These are phyloP conservation scores for Camponotus floridanus DNA, from an alignment of 1,140 invertebrate species.

Conservation along the genomic window DNA sequence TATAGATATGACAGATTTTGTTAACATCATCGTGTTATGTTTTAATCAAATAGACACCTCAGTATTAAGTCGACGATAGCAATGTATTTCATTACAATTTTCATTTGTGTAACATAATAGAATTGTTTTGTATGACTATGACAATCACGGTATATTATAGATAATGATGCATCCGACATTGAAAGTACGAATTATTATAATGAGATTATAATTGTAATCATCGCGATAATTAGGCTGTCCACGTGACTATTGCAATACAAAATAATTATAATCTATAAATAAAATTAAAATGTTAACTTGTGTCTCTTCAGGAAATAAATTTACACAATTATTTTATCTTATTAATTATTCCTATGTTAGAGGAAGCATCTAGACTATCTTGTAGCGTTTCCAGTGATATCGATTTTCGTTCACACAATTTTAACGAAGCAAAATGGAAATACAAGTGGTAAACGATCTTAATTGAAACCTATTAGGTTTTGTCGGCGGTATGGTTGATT, in stretches of 20 bases:
- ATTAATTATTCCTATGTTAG: not conserved
- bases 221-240: not conserved
- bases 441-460: constrained; percentile 55
- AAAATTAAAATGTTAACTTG: constrained; percentile 15
- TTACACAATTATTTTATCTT: not conserved
- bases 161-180: constrained; percentile 29
- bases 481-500: constrained; percentile 45
- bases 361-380: not conserved
- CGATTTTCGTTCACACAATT: constrained; percentile 71
- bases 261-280: not conserved
- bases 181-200: constrained; percentile 30
- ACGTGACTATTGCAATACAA: not conserved
- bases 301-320: constrained; percentile 26
- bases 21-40: constrained; percentile 10
- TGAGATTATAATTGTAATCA: constrained; percentile 32
- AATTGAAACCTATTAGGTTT: constrained; percentile 73
- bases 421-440: constrained; percentile 52
- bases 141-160: constrained; percentile 27
- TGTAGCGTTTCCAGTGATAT: constrained; percentile 16
- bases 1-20: not conserved
- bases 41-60: constrained; percentile 33
- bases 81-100: constrained; percentile 42
- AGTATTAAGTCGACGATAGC: not conserved
- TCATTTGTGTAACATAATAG: constrained; percentile 41
- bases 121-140: constrained; percentile 18